Evolutionary conservation across 1,140 invertebrate species (phyloP), one percentile per base, ranked within the genome.

Genomic region (Lerema accius): DNA sequence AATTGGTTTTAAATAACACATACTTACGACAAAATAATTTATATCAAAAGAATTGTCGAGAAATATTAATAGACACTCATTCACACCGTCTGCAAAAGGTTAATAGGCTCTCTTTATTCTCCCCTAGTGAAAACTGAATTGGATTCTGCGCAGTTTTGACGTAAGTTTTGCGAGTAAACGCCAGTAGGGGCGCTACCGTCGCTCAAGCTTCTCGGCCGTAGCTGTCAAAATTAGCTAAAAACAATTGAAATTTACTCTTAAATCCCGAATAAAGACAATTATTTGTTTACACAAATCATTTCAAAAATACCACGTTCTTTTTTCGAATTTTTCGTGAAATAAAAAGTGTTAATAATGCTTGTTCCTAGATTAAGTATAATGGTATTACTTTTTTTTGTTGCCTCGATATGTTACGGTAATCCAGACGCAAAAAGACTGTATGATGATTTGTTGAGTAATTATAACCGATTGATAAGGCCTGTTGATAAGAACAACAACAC

Each of bases 391-490:
- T 42, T 82, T n/a, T 66, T 81, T 66, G 71, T 81, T 17, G 59
- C 65, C 50, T 32, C 69, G 43, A 67, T 84, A 46, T 85, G 81
- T 68, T 56, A 86, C 39, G 92, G 92, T 32, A 98, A 98, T 92
- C 96, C 96, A 0, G 97, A 98, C 78, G 97, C 97, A 0, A 98
- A 98, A 84, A 93, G 97, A 56, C 93, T 98, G 17, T 98, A 98
- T 85, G 97, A 98, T 80, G 98, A 99, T 91, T 92, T 99, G 40
- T 93, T 99, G 58, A 97, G 97, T 73, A 98, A 97, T 90, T 99
- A 99, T 88, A 99, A 99, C 92, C 94, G 98, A 67, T 93, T 99
- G 26, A 98, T 98, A 60, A 92, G 98, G 73, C 98, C 98, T 0
- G 97, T 99, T 4, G 95, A 94, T 68, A 97, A 98, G 86, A 98